Base-by-base conservation (phyloP, 37 sponge, comb jelly and placozoan genomes). In the Geodia barretti region DNA sequence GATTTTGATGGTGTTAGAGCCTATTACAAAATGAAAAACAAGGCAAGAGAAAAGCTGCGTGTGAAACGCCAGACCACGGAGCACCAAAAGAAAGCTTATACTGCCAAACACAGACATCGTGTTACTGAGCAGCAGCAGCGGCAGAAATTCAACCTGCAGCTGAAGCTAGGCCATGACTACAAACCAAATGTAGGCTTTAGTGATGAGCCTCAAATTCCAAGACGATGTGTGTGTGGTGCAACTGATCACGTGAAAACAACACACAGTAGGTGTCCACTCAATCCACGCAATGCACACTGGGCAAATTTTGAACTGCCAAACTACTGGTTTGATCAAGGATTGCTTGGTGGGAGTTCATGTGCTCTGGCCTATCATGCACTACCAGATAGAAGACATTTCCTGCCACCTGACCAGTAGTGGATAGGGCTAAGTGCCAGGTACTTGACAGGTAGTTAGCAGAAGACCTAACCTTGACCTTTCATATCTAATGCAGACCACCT, bases 1-100 rank as follows among this genome's bases (percentile, higher is more conserved):
- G 74, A 42, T 3, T 73, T 29, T 43, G 74, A 73, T 40, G 74
- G 74, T 29, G 32, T 73, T 23, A 2, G 24, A 29, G 58, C 40
- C 58, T 20, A 20, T 3, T 39, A 42, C 14, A 26, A 73, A 28
- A 3, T 3, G 3, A 7, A 43, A 8, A 42, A 24, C 5, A 3
- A 24, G 47, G n/a, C 2, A 41, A 39, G 74, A 73, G 24, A 43
- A 26, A 43, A 23, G 58, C 26, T 3, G 8, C 58, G n/a, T 73
- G 3, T 24, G 9, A 3, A 40, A 43, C 2, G 29, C 26, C 8
- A 73, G 41, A 42, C 8, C 47, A 41, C 29, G 3, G 5, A 8
- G 19, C 40, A 4, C n/a, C 5, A 73, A 41, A 29, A 73, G 5
- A n/a, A n/a, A n/a, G n/a, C n/a, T n/a, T n/a, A n/a, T n/a, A n/a